Evolutionary conservation across 92 coral and sea anemone species (phyloP).

Genomic region (Micromussa lordhowensis): DNA sequence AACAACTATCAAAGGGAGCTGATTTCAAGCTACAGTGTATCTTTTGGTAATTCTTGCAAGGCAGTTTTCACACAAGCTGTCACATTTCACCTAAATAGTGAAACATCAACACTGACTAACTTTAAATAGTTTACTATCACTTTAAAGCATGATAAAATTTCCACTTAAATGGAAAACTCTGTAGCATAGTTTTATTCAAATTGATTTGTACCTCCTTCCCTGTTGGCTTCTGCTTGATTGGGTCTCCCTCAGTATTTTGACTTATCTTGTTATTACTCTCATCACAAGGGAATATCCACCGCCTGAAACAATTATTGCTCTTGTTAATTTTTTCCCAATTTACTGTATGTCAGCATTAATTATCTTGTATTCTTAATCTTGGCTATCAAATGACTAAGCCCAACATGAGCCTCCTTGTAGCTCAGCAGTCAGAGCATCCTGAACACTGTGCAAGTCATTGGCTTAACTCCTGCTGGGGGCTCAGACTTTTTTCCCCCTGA

Average conservation of each 20-base stretch:
- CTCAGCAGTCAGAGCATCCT: too few relatives aligned
- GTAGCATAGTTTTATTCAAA: not conserved
- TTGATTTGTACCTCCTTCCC: conserved; percentile 41
- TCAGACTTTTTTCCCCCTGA: too few relatives aligned
- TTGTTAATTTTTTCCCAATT: not conserved
- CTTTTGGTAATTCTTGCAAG: not conserved
- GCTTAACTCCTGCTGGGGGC: too few relatives aligned
- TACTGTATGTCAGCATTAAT: not conserved
- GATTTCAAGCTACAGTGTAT: not conserved
- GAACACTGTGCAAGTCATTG: too few relatives aligned
- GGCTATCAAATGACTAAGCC: not conserved
- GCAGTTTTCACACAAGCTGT: not conserved
- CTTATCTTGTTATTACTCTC: conserved; percentile 41
- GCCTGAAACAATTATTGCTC: conserved; percentile 14
- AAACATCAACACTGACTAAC: not conserved
- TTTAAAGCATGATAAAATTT: not conserved
- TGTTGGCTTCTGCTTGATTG: conserved; percentile 19
- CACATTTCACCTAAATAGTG: too few relatives aligned
- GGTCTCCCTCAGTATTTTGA: conserved; percentile 5
- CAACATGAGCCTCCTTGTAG: not conserved
- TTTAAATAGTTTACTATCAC: not conserved
- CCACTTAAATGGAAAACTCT: not conserved
- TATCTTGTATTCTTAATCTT: not conserved
- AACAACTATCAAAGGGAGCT: not conserved
- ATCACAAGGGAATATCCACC: conserved; percentile 84